Conservation (phyloP, 1,140 invertebrate species). For the Drosophila ercepeae region DNA sequence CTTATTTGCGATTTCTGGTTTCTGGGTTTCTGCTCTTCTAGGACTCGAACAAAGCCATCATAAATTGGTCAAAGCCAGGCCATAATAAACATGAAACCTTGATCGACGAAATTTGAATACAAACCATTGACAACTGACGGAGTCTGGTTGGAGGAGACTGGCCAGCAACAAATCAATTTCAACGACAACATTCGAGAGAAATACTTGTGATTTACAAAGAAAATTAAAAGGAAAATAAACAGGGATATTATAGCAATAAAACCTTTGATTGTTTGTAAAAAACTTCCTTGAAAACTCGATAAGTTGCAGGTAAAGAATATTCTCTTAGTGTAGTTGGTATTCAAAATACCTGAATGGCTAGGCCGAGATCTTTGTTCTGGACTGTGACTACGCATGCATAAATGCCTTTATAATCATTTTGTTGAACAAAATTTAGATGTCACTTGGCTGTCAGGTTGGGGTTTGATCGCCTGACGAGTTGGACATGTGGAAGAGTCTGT, state of each 20-base stretch:
- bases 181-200: not conserved
- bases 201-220: too few species aligned
- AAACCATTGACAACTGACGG: conserved; percentile 64
- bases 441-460: conserved; percentile 68
- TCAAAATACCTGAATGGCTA: conserved; percentile 37
- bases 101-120: conserved; percentile 68
- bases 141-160: conserved; percentile 13
- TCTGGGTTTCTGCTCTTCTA: conserved; percentile 1
- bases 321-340: conserved; percentile 28
- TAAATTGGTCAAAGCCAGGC: conserved; percentile 49
- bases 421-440: conserved; percentile 79
- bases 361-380: conserved; percentile 21
- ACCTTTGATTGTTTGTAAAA: too few species aligned
- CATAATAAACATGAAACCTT: conserved; percentile 41
- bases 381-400: conserved; percentile 70
- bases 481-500: conserved; percentile 35
- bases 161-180: conserved; percentile 74
- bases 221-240: too few species aligned
- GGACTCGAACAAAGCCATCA: conserved; percentile 66
- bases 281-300: too few species aligned
- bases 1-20: conserved; percentile 10
- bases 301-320: too few species aligned
- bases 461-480: conserved; percentile 57
- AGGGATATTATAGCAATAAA: too few species aligned
- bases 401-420: conserved; percentile 80